These are phyloP conservation scores for Trididemnum nubilum DNA, from an alignment of 23 tunicate genomes.

Conservation along the genomic window DNA sequence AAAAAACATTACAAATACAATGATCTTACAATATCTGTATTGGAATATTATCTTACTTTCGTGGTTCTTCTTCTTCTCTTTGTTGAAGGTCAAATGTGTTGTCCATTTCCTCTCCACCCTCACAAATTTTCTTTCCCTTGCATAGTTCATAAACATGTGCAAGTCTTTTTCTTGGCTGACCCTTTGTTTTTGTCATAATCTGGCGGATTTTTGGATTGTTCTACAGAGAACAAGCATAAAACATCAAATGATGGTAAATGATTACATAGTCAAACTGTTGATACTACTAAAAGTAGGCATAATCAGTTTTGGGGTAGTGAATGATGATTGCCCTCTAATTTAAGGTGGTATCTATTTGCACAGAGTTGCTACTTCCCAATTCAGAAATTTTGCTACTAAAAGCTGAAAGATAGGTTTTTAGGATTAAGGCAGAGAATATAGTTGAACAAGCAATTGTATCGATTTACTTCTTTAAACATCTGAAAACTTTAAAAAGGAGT, in stretches of 20 bases:
- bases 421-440: no score
- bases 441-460: no score
- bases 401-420: no score
- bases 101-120: slow-evolving; percentile 98
- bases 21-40: no score
- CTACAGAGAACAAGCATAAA: slow-evolving; percentile 26
- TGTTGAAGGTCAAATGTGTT: slow-evolving; percentile 78
- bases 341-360: no score
- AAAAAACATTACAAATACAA: no score
- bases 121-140: slow-evolving; percentile 98
- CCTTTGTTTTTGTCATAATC: slow-evolving; percentile 73
- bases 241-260: neutral
- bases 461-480: no score
- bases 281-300: no score
- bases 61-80: slow-evolving; percentile 84
- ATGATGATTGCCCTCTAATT: neutral
- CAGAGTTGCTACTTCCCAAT: no score
- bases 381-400: no score
- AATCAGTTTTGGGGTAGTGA: neutral
- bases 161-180: slow-evolving; percentile 85
- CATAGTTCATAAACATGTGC: slow-evolving; percentile 96
- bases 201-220: slow-evolving; percentile 85
- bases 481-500: no score
- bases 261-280: no score
- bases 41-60: slow-evolving; percentile 57